Conservation (phyloP, 2,113 vertebrate genomes). For the Rhipidura dahli region DNA sequence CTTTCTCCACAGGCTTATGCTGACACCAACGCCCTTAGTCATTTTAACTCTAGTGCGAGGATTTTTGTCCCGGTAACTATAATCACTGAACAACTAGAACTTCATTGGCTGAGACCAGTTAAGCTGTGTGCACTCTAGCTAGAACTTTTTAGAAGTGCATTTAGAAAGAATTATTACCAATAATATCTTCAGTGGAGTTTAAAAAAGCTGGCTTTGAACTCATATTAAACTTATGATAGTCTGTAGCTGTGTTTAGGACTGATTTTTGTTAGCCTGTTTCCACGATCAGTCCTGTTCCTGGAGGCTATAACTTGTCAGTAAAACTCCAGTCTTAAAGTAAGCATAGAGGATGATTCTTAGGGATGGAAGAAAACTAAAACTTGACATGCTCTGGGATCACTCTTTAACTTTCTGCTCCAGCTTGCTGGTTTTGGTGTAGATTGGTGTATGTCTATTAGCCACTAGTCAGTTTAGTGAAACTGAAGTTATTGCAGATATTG, state of each 20-base stretch:
- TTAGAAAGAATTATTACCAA: background rate
- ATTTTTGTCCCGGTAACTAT: background rate
- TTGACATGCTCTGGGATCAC: background rate
- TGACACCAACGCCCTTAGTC: slow-evolving; percentile 26
- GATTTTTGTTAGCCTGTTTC: background rate
- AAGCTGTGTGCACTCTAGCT: background rate
- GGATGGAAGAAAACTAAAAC: background rate
- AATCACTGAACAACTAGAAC: background rate
- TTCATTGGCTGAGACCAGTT: background rate
- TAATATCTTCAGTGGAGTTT: background rate
- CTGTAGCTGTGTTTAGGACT: background rate
- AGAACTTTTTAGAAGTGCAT: background rate
- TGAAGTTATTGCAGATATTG: background rate
- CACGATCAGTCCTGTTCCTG: background rate
- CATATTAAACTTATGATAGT: background rate
- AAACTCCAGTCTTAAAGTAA: background rate
- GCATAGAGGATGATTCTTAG: background rate
- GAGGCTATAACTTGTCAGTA: background rate
- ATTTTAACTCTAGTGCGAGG: background rate
- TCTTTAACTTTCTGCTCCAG: background rate
- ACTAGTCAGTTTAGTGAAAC: background rate
- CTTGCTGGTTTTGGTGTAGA: background rate
- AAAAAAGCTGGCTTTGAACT: background rate
- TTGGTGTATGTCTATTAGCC: background rate
- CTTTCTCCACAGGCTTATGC: background rate